phyloP scores from a whole-genome alignment of 2,888 invertebrate species.

The Malacosoma neustria region DNA sequence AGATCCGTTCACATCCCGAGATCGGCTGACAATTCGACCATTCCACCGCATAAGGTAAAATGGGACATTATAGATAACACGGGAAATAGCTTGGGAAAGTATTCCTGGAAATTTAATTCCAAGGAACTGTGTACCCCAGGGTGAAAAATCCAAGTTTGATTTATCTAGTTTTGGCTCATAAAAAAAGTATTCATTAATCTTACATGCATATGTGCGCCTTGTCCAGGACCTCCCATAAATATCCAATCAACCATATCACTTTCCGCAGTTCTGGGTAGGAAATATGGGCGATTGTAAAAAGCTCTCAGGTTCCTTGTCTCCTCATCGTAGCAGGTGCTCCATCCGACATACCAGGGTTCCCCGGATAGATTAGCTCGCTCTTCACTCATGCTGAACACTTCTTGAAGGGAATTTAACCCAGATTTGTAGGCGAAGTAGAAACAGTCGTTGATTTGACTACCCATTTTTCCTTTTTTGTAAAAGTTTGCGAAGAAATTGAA shows the following conservation, averaged over 20 bases:
- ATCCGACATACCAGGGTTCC: slow-evolving; percentile 84
- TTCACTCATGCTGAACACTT: slow-evolving; percentile 88
- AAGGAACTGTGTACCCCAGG: too few relatives aligned
- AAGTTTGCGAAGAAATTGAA: slow-evolving; percentile 88
- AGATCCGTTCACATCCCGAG: too few relatives aligned
- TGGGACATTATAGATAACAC: too few relatives aligned
- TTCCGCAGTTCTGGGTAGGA: slow-evolving; percentile 89
- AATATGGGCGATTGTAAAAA: slow-evolving; percentile 90
- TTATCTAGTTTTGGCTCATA: too few relatives aligned
- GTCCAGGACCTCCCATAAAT: slow-evolving; percentile 96
- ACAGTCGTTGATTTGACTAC: slow-evolving; percentile 78
- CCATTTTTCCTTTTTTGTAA: slow-evolving; percentile 76
- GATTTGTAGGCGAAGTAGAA: slow-evolving; percentile 97
- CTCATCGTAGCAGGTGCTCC: slow-evolving; percentile 95
- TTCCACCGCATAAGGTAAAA: too few relatives aligned
- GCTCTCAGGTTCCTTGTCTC: slow-evolving; percentile 84
- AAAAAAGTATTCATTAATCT: too few relatives aligned
- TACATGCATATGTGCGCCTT: slow-evolving; percentile 97
- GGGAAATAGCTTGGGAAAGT: too few relatives aligned
- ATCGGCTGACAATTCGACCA: too few relatives aligned
- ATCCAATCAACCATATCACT: slow-evolving; percentile 96
- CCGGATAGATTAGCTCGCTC: slow-evolving; percentile 78
- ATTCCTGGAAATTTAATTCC: too few relatives aligned
- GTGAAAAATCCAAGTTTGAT: too few relatives aligned
- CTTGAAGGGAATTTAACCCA: slow-evolving; percentile 83